Evolutionary conservation across 2,113 vertebrate genomes (phyloP), one percentile per base, ranked within the genome.

Genomic region (Acinonyx jubatus): DNA sequence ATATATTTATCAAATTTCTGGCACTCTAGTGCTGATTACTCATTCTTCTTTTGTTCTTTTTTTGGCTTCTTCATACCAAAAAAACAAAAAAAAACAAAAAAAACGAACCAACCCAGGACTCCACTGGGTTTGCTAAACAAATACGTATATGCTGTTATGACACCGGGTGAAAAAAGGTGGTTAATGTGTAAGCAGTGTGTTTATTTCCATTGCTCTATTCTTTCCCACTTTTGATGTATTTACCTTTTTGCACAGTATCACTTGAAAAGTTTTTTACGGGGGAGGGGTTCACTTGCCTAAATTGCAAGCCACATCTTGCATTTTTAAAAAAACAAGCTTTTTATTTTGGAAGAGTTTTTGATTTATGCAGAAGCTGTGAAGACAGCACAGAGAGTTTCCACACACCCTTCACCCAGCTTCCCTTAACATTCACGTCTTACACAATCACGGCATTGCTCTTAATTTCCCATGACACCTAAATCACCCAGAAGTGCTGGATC

Each of bases 191-290:
- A 80, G 31, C 86, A n/a, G 18, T 12, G 13, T 71, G 10, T 71
- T 91, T 68, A 95, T 89, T 92, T 82, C 74, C 41, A 71, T 71
- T 82, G 61, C n/a, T 78, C 45, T 55, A 52, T 23, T 89, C 66
- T 48, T 25, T 36, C 1, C 23, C 21, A 65, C 41, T 57, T 89
- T 86, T 94, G 33, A 33, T 36, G 45, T 74, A 71, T 87, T 85
- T 95, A 86, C 33, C 36, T 78, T 31, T 91, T 96, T 89, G 93
- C 83, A 94, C 74, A 57, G 69, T 68, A 33, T 78, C 33, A 78
- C 61, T 7, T 1, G 9, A 84, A 76, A 91, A 16, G 2, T 4
- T 41, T 66, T 83, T 38, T 38, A 45, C 45, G 25, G 38, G 73
- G 13, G 23, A 11, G 3, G 29, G 7, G 16, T 36, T 71, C 5